Base-by-base conservation (phyloP, 2,888 invertebrate genomes). In the Melieria picta region DNA sequence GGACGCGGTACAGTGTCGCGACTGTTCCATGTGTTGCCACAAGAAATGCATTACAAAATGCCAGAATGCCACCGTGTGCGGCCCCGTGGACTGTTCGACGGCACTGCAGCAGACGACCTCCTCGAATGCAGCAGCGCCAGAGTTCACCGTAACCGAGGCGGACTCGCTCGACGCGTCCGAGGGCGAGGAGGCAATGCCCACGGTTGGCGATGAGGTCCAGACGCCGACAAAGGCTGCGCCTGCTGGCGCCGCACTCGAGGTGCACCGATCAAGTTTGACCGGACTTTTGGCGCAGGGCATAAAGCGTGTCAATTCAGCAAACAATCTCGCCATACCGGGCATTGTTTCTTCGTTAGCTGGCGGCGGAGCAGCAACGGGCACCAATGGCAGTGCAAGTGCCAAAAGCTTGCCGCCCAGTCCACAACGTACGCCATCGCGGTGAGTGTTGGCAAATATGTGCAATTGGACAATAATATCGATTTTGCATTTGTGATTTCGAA, bases 31-130 rank as follows among this genome's bases (percentile, higher is more conserved):
- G 89, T 94, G 95, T 78, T 97, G 97, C 84, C 98, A 98, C 87
- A 98, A 97, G 87, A 98, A 98, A 85, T 98, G 98, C 87, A 93
- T 96, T 76, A 91, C 91, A 9, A 95, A 95, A 81, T 97, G 97
- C 85, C 94, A 93, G 83, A 89, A 90, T 65, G 90, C 91, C 72
- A 91, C 91, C 13, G 88, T 89, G n/a, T 93, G 93, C 78, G 88
- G 88, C 1, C 88, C 89, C 0, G 82, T 83, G 11, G 87, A 87
- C 78, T 85, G 81, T 69, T 79, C 80, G 11, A 64, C 76, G 11
- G 72, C 80, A 16, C 60, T 80, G 55, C 76, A 64, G 60, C 76
- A 42, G 84, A 58, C 9, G 87, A 89, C 7, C 89, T 80, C 76
- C 46, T 55, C 63, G n/a, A 62, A 70, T 7, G 62, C 72, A 6